phyloP scores from a whole-genome alignment of 2,797 vertebrate species.

The Passerculus sandwichensis region DNA sequence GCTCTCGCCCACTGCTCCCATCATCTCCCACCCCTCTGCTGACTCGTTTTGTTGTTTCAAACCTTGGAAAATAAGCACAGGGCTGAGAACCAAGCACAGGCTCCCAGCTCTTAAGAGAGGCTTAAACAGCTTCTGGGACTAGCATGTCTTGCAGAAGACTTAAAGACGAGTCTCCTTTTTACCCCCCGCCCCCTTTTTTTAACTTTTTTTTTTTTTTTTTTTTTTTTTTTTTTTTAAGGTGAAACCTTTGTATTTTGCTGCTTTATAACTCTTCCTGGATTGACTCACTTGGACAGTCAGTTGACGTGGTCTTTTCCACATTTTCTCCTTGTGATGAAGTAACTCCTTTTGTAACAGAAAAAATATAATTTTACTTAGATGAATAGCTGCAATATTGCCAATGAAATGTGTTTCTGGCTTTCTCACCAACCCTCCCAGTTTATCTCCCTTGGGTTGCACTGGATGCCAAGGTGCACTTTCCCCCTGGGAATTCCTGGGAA shows the following conservation, averaged over 20 bases:
- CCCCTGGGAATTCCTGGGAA: neutral
- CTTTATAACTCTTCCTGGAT: neutral
- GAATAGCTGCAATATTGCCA: neutral
- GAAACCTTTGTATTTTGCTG: neutral
- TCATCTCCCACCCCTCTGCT: neutral
- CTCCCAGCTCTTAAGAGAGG: neutral
- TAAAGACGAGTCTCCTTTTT: neutral
- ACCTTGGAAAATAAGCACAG: neutral
- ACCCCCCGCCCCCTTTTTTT: fast-evolving
- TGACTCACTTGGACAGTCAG: neutral
- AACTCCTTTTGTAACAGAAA: neutral
- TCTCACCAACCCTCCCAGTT: neutral
- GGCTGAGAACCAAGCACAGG: neutral
- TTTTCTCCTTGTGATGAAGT: neutral
- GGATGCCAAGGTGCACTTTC: neutral
- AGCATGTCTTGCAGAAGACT: neutral
- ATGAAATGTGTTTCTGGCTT: neutral
- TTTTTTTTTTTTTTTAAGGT: neutral
- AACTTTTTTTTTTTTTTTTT: neutral
- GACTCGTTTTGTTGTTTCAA: neutral
- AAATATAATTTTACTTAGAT: neutral
- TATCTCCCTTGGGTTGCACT: neutral
- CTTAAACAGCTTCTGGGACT: neutral
- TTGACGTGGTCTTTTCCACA: neutral
- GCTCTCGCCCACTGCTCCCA: neutral